A percentile compares a stretch with the other conserved stretches of the same genome.
Evolutionary conservation across 2,888 invertebrate species (phyloP).

Genomic region (Gastracanthus pulcherrimus): DNA sequence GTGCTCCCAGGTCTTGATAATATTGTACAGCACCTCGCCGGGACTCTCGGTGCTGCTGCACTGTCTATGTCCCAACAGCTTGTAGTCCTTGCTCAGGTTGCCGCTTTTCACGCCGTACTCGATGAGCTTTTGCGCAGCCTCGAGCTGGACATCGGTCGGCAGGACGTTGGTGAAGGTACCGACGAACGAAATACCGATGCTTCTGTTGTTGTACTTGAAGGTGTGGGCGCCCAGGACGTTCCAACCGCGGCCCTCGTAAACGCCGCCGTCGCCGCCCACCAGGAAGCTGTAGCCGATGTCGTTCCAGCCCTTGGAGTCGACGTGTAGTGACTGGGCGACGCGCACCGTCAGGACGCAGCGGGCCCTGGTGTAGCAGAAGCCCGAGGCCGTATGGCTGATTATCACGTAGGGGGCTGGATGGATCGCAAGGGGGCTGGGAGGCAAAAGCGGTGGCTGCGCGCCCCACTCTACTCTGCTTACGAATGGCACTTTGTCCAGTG

Average conservation of each 20-base stretch:
- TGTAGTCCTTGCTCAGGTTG: constrained; percentile 83
- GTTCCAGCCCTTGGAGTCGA: constrained; percentile 81
- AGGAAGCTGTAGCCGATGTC: constrained; percentile 84
- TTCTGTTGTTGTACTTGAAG: constrained; percentile 80
- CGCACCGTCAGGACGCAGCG: constrained; percentile 65
- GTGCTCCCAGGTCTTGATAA: constrained; percentile 49
- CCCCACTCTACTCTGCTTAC: constrained; percentile 84
- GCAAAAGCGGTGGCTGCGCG: constrained; percentile 80
- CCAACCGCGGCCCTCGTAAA: constrained; percentile 88
- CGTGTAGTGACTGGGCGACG: constrained; percentile 78
- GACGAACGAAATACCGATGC: constrained; percentile 86
- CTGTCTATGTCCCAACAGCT: constrained; percentile 84
- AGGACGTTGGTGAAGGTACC: constrained; percentile 82
- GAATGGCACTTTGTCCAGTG: background rate
- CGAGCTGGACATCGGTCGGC: constrained; percentile 74
- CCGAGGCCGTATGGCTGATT: constrained; percentile 68
- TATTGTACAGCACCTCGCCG: constrained; percentile 26
- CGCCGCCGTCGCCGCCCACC: constrained; percentile 88
- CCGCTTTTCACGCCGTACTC: constrained; percentile 81
- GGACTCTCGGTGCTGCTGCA: constrained; percentile 79
- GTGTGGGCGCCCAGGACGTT: constrained; percentile 85
- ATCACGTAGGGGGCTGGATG: constrained; percentile 70
- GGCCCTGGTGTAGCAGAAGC: constrained; percentile 69
- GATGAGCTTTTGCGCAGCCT: constrained; percentile 83
- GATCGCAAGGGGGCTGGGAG: constrained; percentile 48